A percentile compares a stretch with the other conserved stretches of the same genome.
These are phyloP conservation scores for Poeciliopsis paucimaculata DNA, from an alignment of 2,797 vertebrate species.

Conservation along the genomic window DNA sequence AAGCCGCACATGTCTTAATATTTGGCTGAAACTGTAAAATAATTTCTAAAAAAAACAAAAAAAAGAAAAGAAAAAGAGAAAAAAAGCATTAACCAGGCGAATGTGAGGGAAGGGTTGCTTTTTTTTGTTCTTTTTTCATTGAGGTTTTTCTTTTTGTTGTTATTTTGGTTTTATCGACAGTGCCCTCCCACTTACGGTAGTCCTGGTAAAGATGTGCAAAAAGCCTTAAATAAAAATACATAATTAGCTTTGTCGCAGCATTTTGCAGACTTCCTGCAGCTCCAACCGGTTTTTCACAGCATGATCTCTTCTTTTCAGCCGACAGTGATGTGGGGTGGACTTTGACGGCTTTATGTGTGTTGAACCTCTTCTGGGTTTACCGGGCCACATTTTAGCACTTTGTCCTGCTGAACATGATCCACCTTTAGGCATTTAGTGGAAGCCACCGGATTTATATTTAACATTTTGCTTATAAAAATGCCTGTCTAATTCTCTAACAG, in stretches of 20 bases:
- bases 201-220: background rate
- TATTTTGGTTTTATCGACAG: background rate
- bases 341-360: background rate
- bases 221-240: background rate
- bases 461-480: background rate
- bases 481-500: background rate
- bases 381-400: background rate
- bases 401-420: background rate
- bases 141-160: background rate
- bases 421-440: background rate
- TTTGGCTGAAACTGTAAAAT: slow-evolving; percentile 22
- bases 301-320: background rate
- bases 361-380: background rate
- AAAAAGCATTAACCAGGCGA: slow-evolving; percentile 41
- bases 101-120: slow-evolving; percentile 19
- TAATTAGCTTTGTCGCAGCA: background rate
- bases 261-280: background rate
- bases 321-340: background rate
- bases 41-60: slow-evolving; percentile 11
- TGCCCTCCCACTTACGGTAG: background rate
- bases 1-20: slow-evolving; percentile 49
- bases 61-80: slow-evolving; percentile 19
- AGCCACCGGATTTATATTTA: background rate
- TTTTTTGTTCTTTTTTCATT: too few species aligned
- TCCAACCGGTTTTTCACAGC: background rate